phyloP scores from a whole-genome alignment of 2,797 vertebrate genomes.

The Nannoperca australis region DNA sequence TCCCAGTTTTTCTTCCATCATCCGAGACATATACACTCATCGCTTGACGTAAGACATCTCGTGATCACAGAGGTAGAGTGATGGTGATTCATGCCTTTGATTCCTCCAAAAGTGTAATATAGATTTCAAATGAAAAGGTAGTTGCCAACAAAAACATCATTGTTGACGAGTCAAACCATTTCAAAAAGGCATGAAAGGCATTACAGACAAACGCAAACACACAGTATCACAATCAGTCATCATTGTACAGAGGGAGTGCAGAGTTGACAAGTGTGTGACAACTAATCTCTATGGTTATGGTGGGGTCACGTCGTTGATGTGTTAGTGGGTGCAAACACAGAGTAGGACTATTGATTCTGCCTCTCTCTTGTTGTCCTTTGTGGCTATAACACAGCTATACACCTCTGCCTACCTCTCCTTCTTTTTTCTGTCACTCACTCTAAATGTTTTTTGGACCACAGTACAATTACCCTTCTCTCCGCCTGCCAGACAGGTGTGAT shows the following conservation, averaged over 20 bases:
- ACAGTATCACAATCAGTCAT: constrained; percentile 38
- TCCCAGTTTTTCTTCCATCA: neutral
- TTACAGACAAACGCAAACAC: neutral
- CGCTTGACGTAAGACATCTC: neutral
- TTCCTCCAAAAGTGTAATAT: neutral
- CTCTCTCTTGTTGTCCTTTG: constrained; percentile 26
- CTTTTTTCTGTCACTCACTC: constrained; percentile 46
- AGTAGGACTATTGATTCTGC: constrained; percentile 60
- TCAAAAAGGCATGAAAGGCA: constrained; percentile 8
- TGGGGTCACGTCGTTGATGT: constrained; percentile 54
- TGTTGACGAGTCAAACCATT: constrained; percentile 9
- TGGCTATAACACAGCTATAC: constrained; percentile 32
- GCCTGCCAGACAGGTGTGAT: constrained; percentile 32
- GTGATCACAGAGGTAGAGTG: neutral
- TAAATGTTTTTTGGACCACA: constrained; percentile 35
- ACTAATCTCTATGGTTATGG: constrained; percentile 63
- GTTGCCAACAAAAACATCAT: constrained; percentile 17
- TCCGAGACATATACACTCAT: neutral
- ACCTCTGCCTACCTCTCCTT: constrained; percentile 27
- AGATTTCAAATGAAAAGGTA: constrained; percentile 18
- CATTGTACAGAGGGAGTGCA: constrained; percentile 29
- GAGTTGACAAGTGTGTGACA: constrained; percentile 66
- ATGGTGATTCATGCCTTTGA: neutral
- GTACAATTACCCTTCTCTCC: constrained; percentile 54
- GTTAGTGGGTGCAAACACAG: constrained; percentile 55